phyloP scores from a whole-genome alignment of 2,113 vertebrate species.

The Eubucco bourcierii region DNA sequence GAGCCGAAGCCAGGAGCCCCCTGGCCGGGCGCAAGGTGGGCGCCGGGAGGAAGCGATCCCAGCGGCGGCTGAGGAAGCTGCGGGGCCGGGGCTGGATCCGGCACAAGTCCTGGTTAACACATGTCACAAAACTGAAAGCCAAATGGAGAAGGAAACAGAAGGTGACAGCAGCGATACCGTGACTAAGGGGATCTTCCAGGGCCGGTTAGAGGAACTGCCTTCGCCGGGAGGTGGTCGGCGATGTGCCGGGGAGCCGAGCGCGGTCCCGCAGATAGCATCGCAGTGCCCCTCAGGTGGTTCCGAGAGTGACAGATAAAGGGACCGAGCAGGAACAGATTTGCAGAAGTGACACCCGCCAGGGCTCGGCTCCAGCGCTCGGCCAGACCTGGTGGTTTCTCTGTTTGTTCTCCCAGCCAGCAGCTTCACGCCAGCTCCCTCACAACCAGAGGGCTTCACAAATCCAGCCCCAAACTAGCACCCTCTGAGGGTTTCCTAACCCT shows the following conservation, averaged over 20 bases:
- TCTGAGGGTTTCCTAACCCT: fast-evolving
- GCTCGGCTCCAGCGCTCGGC: neutral
- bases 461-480: neutral
- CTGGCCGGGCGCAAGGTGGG: neutral
- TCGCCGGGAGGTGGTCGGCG: slow-evolving; percentile 16
- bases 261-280: neutral
- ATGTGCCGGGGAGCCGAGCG: neutral
- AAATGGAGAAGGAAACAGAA: slow-evolving; percentile 68
- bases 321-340: slow-evolving; percentile 17
- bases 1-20: neutral
- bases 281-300: neutral
- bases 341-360: slow-evolving; percentile 24
- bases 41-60: neutral
- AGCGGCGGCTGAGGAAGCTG: slow-evolving; percentile 39
- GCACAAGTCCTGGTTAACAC: slow-evolving; percentile 36
- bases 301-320: neutral
- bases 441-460: neutral
- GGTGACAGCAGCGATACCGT: slow-evolving; percentile 50
- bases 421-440: neutral
- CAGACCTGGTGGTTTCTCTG: neutral
- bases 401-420: neutral
- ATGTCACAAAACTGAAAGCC: slow-evolving; percentile 41
- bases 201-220: slow-evolving; percentile 30
- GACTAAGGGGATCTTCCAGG: slow-evolving; percentile 45
- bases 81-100: neutral